These are phyloP conservation scores for Athripsodes cinereus DNA, from an alignment of 2,888 invertebrate genomes.

Conservation along the genomic window DNA sequence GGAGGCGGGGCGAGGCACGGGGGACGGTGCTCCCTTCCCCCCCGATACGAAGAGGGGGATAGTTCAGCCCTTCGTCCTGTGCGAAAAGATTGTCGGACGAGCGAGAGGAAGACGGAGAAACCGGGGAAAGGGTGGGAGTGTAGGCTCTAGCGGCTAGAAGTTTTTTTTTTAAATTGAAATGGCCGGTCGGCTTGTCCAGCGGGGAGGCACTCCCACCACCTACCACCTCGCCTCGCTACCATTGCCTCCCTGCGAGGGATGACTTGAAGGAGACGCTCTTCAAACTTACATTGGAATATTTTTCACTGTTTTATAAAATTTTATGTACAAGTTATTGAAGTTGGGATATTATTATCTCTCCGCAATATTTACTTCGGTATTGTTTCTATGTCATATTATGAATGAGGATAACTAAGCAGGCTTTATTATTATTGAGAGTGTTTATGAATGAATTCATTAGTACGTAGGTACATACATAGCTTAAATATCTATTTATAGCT, in stretches of 20 bases:
- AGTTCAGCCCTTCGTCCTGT: constrained; percentile 32
- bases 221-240: constrained; percentile 32
- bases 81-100: constrained; percentile 47
- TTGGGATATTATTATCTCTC: too few relatives aligned
- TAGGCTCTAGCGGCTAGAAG: constrained; percentile 41
- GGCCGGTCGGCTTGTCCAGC: constrained; percentile 56
- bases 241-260: constrained; percentile 25
- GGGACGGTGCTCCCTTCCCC: constrained; percentile 38
- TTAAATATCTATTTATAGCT: too few relatives aligned
- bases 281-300: constrained; percentile 5
- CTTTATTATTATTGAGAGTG: too few relatives aligned
- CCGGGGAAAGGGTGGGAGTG: constrained; percentile 37
- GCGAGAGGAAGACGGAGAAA: constrained; percentile 35
- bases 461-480: too few relatives aligned
- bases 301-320: neutral
- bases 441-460: too few relatives aligned
- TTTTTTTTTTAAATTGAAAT: constrained; percentile 56
- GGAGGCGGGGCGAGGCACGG: constrained; percentile 8
- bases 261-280: constrained; percentile 8
- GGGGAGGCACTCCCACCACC: constrained; percentile 36
- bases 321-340: neutral
- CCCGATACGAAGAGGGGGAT: constrained; percentile 8
- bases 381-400: too few relatives aligned
- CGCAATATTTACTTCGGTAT: too few relatives aligned
- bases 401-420: too few relatives aligned